A percentile compares a stretch with the other conserved stretches of the same genome.
phyloP scores from a whole-genome alignment of 2,888 invertebrate genomes.

The Trichacis sp. region DNA sequence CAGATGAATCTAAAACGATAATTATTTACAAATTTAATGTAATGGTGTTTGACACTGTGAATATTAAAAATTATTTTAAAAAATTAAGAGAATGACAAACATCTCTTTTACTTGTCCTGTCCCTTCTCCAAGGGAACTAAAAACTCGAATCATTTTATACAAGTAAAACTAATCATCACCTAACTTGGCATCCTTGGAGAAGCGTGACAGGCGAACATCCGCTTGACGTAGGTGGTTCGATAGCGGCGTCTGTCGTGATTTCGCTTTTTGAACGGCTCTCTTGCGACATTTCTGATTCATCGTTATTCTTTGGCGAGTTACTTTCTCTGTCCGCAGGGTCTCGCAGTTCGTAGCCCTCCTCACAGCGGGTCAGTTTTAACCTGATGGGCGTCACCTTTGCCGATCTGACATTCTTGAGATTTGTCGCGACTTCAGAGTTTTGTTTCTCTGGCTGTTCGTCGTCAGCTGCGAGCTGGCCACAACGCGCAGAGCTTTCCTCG shows the following conservation, averaged over 20 bases:
- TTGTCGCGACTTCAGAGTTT: constrained; percentile 60
- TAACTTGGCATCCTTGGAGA: constrained; percentile 88
- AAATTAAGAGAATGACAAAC: background rate
- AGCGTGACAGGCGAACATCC: constrained; percentile 73
- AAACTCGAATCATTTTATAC: constrained; percentile 51
- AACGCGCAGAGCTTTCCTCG: constrained; percentile 18
- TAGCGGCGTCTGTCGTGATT: constrained; percentile 9
- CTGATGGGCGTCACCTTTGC: constrained; percentile 83
- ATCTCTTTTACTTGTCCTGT: background rate
- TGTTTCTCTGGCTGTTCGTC: constrained; percentile 62
- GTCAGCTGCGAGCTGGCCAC: constrained; percentile 16
- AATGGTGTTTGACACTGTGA: too few species aligned
- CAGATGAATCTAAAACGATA: too few species aligned
- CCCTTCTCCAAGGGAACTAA: background rate
- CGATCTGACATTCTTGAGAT: constrained; percentile 74
- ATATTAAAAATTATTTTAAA: too few species aligned
- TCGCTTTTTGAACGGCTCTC: constrained; percentile 36
- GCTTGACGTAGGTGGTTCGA: constrained; percentile 43
- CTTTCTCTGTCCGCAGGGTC: constrained; percentile 52
- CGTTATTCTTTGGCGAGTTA: constrained; percentile 45
- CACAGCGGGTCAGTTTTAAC: constrained; percentile 85
- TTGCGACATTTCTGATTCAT: constrained; percentile 36
- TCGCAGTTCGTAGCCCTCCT: constrained; percentile 77
- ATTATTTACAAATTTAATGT: too few species aligned
- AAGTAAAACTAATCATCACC: constrained; percentile 82